Percentiles rank a stretch among this genome's conserved stretches.
These are phyloP conservation scores for Cataglyphis rosenhaueri DNA, from an alignment of 2,888 invertebrate genomes.

Conservation along the genomic window DNA sequence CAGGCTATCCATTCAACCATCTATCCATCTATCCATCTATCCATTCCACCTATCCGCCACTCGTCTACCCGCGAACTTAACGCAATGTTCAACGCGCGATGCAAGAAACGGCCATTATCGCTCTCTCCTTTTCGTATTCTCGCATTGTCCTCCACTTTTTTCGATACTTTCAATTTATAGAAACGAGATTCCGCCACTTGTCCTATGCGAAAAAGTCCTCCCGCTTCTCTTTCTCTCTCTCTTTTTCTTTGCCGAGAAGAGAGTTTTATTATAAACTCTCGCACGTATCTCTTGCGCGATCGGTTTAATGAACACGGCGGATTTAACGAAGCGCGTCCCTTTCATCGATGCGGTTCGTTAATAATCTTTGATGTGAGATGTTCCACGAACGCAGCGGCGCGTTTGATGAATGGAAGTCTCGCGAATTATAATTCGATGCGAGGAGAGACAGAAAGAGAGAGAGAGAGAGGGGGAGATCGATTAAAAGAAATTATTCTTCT, in stretches of 20 bases:
- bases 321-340: constrained; percentile 52
- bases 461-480: not conserved
- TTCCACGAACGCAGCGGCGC: constrained; percentile 17
- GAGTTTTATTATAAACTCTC: constrained; percentile 48
- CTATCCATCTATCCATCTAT: constrained; percentile 57
- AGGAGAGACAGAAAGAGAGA: constrained; percentile 3
- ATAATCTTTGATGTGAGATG: constrained; percentile 52
- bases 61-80: constrained; percentile 65
- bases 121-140: constrained; percentile 61
- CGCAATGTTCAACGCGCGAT: constrained; percentile 57
- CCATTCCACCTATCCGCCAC: constrained; percentile 58
- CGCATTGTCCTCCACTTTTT: constrained; percentile 50
- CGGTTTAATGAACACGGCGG: constrained; percentile 49
- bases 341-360: constrained; percentile 50
- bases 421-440: not conserved
- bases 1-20: constrained; percentile 55
- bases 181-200: constrained; percentile 51
- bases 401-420: constrained; percentile 36
- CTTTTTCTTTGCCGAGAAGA: constrained; percentile 35
- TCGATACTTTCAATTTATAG: constrained; percentile 59
- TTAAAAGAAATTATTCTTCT: constrained; percentile 14
- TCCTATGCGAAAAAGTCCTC: constrained; percentile 44
- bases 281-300: constrained; percentile 38
- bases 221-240: not conserved
- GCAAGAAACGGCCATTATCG: constrained; percentile 71